phyloP scores from a whole-genome alignment of 2,797 vertebrate genomes.

The Aldrovandia affinis region DNA sequence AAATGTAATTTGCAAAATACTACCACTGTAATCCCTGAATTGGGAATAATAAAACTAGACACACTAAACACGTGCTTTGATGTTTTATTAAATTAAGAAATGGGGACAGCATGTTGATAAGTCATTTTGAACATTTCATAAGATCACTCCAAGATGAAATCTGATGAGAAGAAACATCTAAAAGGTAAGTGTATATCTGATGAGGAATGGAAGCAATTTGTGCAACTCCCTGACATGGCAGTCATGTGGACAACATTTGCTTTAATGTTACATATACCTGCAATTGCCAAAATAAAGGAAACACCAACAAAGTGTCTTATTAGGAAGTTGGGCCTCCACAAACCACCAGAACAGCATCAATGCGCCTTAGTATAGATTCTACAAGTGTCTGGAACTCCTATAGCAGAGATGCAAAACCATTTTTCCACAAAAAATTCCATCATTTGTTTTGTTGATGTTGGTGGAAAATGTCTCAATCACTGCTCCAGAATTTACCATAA shows the following conservation, averaged over 20 bases:
- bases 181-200: neutral
- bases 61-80: constrained; percentile 57
- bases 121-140: neutral
- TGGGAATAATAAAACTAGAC: constrained; percentile 81
- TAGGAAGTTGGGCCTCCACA: too few relatives aligned
- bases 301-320: too few relatives aligned
- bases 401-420: too few relatives aligned
- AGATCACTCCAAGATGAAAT: neutral
- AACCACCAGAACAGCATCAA: too few relatives aligned
- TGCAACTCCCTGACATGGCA: neutral
- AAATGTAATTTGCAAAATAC: constrained; percentile 59
- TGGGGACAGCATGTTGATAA: neutral
- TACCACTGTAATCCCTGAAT: constrained; percentile 76
- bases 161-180: neutral
- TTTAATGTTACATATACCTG: too few relatives aligned
- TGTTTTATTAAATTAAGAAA: neutral
- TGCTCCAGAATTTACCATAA: too few relatives aligned
- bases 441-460: too few relatives aligned
- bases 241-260: neutral
- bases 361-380: too few relatives aligned
- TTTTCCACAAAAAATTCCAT: too few relatives aligned
- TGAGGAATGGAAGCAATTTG: neutral
- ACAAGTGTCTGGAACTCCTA: too few relatives aligned
- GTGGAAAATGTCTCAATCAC: too few relatives aligned
- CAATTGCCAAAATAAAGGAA: too few relatives aligned